Percentiles rank a stretch among this genome's conserved stretches.
Conservation (phyloP, 2,797 vertebrate species). For the Trematomus bernacchii region DNA sequence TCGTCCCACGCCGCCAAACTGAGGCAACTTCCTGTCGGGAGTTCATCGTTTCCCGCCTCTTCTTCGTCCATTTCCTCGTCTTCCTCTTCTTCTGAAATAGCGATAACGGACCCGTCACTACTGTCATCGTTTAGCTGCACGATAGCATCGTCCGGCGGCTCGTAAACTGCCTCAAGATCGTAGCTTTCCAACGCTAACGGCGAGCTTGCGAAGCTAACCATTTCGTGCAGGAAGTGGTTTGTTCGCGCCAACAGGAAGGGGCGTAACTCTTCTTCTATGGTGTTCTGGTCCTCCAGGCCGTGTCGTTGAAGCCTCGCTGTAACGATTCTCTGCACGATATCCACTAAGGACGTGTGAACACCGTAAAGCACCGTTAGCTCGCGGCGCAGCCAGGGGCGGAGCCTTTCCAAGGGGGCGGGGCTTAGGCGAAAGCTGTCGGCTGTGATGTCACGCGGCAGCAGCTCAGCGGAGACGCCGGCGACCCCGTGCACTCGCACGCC, state of each 20-base stretch:
- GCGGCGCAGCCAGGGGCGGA: slow-evolving; percentile 91
- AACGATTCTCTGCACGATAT: slow-evolving; percentile 91
- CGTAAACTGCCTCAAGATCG: slow-evolving; percentile 91
- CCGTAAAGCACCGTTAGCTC: slow-evolving; percentile 92
- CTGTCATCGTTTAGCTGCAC: slow-evolving; percentile 81
- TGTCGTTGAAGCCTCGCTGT: slow-evolving; percentile 87
- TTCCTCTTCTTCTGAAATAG: slow-evolving; percentile 90
- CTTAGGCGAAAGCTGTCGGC: slow-evolving; percentile 89
- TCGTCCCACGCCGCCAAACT: slow-evolving; percentile 90
- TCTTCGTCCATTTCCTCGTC: slow-evolving; percentile 51
- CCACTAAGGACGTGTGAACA: slow-evolving; percentile 86
- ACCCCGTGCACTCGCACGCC: slow-evolving; percentile 87
- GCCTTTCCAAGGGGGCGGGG: slow-evolving; percentile 87
- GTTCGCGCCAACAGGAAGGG: slow-evolving; percentile 91
- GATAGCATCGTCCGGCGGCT: slow-evolving; percentile 84
- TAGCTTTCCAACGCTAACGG: slow-evolving; percentile 91
- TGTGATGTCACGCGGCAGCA: slow-evolving; percentile 84
- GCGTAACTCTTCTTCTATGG: slow-evolving; percentile 88
- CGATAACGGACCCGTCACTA: slow-evolving; percentile 88
- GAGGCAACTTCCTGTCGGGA: slow-evolving; percentile 60
- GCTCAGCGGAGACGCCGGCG: slow-evolving; percentile 57
- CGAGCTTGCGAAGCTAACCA: slow-evolving; percentile 91
- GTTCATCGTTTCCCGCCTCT: slow-evolving; percentile 35
- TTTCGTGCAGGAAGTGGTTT: slow-evolving; percentile 93
- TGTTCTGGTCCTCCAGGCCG: slow-evolving; percentile 87